A percentile compares a stretch with the other conserved stretches of the same genome.
Evolutionary conservation across 2,797 vertebrate species (phyloP).

Genomic region (Hapalemur alaotrensis): DNA sequence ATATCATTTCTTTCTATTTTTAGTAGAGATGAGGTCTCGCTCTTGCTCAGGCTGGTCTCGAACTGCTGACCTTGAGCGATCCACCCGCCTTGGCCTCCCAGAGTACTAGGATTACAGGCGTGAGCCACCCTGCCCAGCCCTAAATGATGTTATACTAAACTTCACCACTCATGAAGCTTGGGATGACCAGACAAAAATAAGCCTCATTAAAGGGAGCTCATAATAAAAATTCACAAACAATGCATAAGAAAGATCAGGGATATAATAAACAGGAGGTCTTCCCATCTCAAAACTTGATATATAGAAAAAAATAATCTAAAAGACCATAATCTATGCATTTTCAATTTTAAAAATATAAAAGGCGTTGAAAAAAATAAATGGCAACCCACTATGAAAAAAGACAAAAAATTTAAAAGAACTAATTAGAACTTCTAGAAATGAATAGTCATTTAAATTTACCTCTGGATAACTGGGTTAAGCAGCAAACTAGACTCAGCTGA

Average conservation of each 20-base stretch:
- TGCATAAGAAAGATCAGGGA: not conserved
- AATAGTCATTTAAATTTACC: constrained; percentile 16
- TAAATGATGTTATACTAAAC: not conserved
- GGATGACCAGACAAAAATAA: not conserved
- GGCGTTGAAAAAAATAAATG: not conserved
- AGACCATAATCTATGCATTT: not conserved
- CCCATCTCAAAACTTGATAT: not conserved
- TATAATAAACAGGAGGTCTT: not conserved
- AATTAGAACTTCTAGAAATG: not conserved
- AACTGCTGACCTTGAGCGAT: no score
- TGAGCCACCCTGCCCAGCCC: no score
- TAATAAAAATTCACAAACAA: not conserved
- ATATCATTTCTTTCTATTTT: no score
- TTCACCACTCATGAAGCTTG: not conserved
- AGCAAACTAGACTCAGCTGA: not conserved
- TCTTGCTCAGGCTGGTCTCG: no score
- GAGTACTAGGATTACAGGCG: no score
- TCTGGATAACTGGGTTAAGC: not conserved
- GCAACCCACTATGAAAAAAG: not conserved
- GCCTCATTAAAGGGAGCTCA: not conserved
- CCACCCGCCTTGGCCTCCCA: no score
- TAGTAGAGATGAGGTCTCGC: no score
- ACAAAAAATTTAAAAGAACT: not conserved
- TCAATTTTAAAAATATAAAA: constrained; percentile 20
- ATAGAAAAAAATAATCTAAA: not conserved